Evolutionary conservation across 2,113 vertebrate species (phyloP), one percentile per base, ranked within the genome.

Genomic region (Sinocyclocheilus anshuiensis): DNA sequence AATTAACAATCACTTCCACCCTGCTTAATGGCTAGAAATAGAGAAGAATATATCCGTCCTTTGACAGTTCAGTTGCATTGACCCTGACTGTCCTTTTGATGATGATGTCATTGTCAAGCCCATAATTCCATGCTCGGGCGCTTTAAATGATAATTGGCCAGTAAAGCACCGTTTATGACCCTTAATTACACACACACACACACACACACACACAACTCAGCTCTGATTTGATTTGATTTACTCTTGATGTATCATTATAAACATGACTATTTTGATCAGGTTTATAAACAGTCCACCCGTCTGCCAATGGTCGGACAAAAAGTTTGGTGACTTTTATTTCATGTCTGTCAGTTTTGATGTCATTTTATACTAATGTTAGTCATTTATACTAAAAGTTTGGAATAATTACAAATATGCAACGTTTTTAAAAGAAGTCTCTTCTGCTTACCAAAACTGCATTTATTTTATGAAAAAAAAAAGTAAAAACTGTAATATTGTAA

Each of bases 101-200:
- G 81, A 89, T 88, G 88, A 89, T 4, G 22, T 79, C 87, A 88
- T 91, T 91, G 85, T 87, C 88, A 89, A 85, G 79, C 85, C 87
- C 88, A 74, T 90, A 91, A 93, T 93, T 91, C 92, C 88, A 90
- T 59, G 88, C 85, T 90, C 88, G 72, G 86, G 77, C 26, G 84
- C 79, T 45, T 79, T 65, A 87, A 84, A 67, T 82, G 77, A 87
- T 92, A 92, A 93, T 89, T 90, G 91, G 90, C 81, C 88, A 75
- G 86, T 88, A 88, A 85, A 42, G 57, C 85, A 77, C 83, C 90
- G 88, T 89, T 90, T 91, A 87, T 83, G 72, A 89, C 59, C 87
- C 81, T 53, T n/a, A 63, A 86, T 72, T 9, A 71, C 12, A 50
- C 12, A n/a, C 42, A 45, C 42, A 45, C 42, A 45, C 74, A 76